Evolutionary conservation across 2,113 vertebrate genomes (phyloP).

Genomic region (Dendrocopos noguchii): DNA sequence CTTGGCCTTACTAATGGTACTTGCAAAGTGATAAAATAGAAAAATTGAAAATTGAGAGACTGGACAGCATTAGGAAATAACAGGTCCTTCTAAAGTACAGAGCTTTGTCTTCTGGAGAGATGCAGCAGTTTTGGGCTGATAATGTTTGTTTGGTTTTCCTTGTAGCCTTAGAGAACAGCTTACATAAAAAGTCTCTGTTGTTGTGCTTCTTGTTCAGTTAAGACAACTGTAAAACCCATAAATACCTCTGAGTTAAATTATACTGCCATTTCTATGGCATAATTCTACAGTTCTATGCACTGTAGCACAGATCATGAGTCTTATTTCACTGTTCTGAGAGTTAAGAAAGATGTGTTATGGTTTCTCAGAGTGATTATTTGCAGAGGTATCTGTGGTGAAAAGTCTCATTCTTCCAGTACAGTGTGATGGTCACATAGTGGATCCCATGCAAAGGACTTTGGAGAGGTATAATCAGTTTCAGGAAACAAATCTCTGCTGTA

Average conservation of each 20-base stretch:
- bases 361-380: neutral
- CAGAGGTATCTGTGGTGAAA: neutral
- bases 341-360: neutral
- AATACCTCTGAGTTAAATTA: neutral
- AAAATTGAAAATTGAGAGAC: neutral
- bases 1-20: too few species aligned
- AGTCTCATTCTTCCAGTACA: neutral
- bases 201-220: neutral
- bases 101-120: neutral
- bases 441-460: neutral
- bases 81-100: neutral
- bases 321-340: neutral
- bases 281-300: accelerated
- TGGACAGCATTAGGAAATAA: neutral
- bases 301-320: neutral
- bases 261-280: neutral
- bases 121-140: neutral
- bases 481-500: neutral
- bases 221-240: neutral
- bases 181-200: neutral
- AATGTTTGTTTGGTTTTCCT: neutral
- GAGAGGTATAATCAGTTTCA: neutral
- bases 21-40: neutral
- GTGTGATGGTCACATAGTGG: neutral
- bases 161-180: neutral